Conservation (phyloP, 1,140 invertebrate species). For the Drosophila sturtevanti region DNA sequence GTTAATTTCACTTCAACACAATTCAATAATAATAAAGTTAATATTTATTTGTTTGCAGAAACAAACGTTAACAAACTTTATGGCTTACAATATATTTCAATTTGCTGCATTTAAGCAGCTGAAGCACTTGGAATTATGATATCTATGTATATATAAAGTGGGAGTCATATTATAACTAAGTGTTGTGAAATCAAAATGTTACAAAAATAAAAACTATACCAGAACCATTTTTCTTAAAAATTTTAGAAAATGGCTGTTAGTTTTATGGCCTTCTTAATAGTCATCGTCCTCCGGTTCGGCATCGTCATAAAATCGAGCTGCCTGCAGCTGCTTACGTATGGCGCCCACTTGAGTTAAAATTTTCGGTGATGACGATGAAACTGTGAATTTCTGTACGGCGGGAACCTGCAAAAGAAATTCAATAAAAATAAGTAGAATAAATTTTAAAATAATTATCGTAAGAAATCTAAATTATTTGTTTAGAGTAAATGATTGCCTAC, state of each 20-base stretch:
- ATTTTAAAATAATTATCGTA: too few species aligned
- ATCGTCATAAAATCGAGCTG: constrained; percentile 66
- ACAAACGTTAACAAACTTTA: constrained; percentile 68
- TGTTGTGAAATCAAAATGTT: constrained; percentile 22
- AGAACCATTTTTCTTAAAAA: constrained; percentile 16
- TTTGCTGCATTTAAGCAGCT: constrained; percentile 49
- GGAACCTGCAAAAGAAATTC: constrained; percentile 55
- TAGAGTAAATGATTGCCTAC: constrained; percentile 31
- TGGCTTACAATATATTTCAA: constrained; percentile 49
- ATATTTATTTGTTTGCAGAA: constrained; percentile 43
- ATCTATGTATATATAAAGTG: constrained; percentile 9
- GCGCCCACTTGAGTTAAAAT: constrained; percentile 78
- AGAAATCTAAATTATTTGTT: background rate
- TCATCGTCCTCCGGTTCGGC: constrained; percentile 39
- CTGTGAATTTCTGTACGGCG: constrained; percentile 72
- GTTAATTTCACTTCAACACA: constrained; percentile 1
- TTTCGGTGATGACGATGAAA: constrained; percentile 65
- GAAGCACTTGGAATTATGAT: constrained; percentile 63
- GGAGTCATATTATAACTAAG: constrained; percentile 5
- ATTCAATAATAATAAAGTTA: background rate
- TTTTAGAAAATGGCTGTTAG: constrained; percentile 38
- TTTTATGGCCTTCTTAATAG: constrained; percentile 33
- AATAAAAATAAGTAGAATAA: background rate
- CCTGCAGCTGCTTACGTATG: constrained; percentile 75
- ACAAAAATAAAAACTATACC: constrained; percentile 18